These are phyloP conservation scores for Dallia pectoralis DNA, from an alignment of 2,797 vertebrate species.

Conservation along the genomic window DNA sequence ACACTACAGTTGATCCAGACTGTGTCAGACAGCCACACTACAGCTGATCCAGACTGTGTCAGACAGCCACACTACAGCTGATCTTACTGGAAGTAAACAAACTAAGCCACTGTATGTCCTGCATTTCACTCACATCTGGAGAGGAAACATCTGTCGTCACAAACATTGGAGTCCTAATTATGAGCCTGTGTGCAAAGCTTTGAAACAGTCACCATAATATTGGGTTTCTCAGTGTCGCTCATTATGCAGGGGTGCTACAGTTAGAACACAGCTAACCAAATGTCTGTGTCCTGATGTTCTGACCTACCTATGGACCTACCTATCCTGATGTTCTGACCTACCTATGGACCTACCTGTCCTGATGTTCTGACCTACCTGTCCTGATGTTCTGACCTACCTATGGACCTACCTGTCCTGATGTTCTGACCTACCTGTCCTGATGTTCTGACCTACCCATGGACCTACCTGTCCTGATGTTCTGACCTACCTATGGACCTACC, in stretches of 20 bases:
- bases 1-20: no score
- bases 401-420: conserved; percentile 29
- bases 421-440: no score
- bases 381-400: conserved; percentile 44
- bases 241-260: conserved; percentile 28
- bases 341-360: conserved; percentile 29
- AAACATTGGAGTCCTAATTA: neutral
- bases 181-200: conserved; percentile 18
- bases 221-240: conserved; percentile 6
- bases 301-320: conserved; percentile 32
- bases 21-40: conserved; percentile 65
- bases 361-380: no score
- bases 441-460: conserved; percentile 43
- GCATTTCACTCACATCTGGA: conserved; percentile 4
- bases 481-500: conserved; percentile 32
- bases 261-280: conserved; percentile 14
- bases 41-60: conserved; percentile 65
- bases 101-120: conserved; percentile 28
- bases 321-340: conserved; percentile 42
- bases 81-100: conserved; percentile 39
- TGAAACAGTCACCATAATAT: neutral
- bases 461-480: conserved; percentile 40
- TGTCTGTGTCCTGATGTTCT: conserved; percentile 41
- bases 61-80: no score
- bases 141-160: conserved; percentile 13